phyloP scores from a whole-genome alignment of 1,140 invertebrate genomes.

The Sminthurides bifidus region DNA sequence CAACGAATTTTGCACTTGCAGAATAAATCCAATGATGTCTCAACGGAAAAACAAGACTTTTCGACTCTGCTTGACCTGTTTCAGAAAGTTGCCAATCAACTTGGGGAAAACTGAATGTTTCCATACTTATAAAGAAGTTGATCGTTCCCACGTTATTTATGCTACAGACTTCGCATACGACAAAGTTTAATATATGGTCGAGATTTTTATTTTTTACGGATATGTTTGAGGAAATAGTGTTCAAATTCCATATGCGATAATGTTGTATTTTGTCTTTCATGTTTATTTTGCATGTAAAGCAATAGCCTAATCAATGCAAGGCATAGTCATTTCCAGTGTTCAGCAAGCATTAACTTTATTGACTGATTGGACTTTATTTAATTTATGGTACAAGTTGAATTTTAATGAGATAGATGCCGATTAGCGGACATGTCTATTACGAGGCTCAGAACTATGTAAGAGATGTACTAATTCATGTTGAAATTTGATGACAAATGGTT shows the following conservation, averaged over 20 bases:
- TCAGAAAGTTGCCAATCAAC: background rate
- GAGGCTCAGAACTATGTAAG: background rate
- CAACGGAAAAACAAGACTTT: slow-evolving; percentile 7
- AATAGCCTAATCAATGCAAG: no score
- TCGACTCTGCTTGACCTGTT: slow-evolving; percentile 6
- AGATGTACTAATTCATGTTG: background rate
- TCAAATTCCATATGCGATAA: no score
- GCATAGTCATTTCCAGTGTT: no score
- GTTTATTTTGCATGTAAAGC: no score
- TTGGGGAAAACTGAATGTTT: background rate
- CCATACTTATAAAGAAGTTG: background rate
- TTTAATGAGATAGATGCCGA: no score
- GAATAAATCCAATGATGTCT: slow-evolving; percentile 13
- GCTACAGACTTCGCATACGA: background rate
- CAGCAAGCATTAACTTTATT: no score
- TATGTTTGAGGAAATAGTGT: background rate
- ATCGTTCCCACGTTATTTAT: background rate
- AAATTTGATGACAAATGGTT: background rate
- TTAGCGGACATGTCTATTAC: no score
- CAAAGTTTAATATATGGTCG: background rate
- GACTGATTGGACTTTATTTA: no score
- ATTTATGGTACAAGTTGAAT: no score
- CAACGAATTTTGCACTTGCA: slow-evolving; percentile 12
- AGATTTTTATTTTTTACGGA: background rate
- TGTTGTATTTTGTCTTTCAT: no score